phyloP scores from a whole-genome alignment of 2,113 vertebrate species.

The Percina caprodes region DNA sequence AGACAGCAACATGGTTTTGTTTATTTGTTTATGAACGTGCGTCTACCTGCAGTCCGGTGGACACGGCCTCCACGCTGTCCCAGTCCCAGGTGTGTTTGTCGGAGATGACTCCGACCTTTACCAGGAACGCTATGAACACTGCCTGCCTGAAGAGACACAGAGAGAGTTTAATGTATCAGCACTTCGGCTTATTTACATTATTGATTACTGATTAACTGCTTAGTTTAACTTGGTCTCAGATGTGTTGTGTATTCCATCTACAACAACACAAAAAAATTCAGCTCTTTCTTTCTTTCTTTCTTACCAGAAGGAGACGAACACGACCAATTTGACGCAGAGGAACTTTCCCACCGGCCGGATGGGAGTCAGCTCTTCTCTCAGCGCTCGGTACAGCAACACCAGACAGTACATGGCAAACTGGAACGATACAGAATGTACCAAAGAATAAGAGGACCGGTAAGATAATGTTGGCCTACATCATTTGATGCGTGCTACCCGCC shows the following conservation, averaged over 20 bases:
- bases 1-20: too few relatives aligned
- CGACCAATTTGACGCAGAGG: slow-evolving; percentile 97
- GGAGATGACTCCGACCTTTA: slow-evolving; percentile 96
- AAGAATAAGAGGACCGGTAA: too few relatives aligned
- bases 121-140: slow-evolving; percentile 94
- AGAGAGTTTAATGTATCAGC: not conserved
- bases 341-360: slow-evolving; percentile 98
- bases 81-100: slow-evolving; percentile 95
- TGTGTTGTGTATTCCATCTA: not conserved
- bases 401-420: slow-evolving; percentile 98
- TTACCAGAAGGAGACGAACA: slow-evolving; percentile 99
- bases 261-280: too few relatives aligned
- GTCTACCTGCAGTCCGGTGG: slow-evolving; percentile 93
- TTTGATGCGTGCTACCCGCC: too few relatives aligned
- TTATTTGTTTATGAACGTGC: not conserved
- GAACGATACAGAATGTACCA: not conserved
- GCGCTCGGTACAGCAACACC: slow-evolving; percentile 93
- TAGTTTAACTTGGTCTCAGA: too few relatives aligned
- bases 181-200: too few relatives aligned
- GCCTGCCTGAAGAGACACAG: slow-evolving; percentile 87
- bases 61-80: slow-evolving; percentile 94
- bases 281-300: too few relatives aligned
- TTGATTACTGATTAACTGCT: too few relatives aligned
- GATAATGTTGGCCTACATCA: too few relatives aligned
- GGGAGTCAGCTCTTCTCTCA: slow-evolving; percentile 93